Base-by-base conservation (phyloP, 1,140 invertebrate species). In the Rhopalosiphum padi region DNA sequence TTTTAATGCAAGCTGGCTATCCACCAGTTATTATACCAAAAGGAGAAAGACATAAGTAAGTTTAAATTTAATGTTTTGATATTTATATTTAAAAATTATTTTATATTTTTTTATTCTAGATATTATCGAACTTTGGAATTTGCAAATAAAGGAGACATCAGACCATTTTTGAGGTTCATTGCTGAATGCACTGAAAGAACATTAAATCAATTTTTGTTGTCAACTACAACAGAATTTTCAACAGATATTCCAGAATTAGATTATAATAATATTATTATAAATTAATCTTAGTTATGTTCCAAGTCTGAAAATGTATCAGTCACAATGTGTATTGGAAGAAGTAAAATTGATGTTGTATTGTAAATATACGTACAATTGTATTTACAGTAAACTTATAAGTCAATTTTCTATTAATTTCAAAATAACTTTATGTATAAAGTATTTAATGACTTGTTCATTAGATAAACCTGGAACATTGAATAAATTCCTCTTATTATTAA, bases 1-100 rank as follows among this genome's bases (percentile, higher is more conserved):
- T 99, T 94, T 96, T 99, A n/a, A 99, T 99, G 98, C 97, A 98
- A 95, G 98, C 98, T n/a, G 99, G 99, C 1, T 99, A 98, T 96
- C 99, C 99, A 8, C 98, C 99, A 1, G 98, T 99, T 11, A 99
- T 99, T 90, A 98, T 99, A 92, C 96, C 97, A 91, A 99, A 99
- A 94, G 97, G 99, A 95, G 98, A 99, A 94, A 96, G 98, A 94
- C 95, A 96, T 37, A 94, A 94, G 94, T 95, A 94, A 94, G 55
- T 53, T 25, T 11, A 43, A 94, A 83, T 53, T 25, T 11, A 43
- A 21, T 83, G n/a, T 43, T 53, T 46, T 15, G 35, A 35, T 82
- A 82, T 85, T 85, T 18, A 83, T 87, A 6, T n/a, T 48, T 87
- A 5, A 68, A 68, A 93, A 92, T 15, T 48, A 87, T 41, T 7